These are phyloP conservation scores for Bugula neritina DNA, from an alignment of 2,888 invertebrate genomes.

Conservation along the genomic window DNA sequence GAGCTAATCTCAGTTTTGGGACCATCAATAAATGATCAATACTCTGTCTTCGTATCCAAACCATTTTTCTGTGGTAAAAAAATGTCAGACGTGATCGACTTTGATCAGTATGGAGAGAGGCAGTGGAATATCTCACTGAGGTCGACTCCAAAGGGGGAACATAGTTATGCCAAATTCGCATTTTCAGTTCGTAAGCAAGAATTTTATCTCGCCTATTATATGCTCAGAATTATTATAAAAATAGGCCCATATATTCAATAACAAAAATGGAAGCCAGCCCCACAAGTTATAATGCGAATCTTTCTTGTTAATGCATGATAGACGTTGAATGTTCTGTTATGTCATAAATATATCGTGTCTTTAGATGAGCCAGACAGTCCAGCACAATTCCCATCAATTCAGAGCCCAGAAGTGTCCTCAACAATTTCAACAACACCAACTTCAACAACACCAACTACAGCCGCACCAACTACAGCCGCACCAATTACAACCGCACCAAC, in stretches of 20 bases:
- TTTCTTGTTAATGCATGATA: too few species aligned
- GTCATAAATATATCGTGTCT: too few species aligned
- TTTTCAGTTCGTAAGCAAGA: slow-evolving; percentile 21
- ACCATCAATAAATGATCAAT: not conserved
- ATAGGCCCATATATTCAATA: not conserved
- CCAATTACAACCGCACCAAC: too few species aligned
- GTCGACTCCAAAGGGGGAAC: slow-evolving; percentile 5
- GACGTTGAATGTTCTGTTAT: too few species aligned
- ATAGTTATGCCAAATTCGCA: not conserved
- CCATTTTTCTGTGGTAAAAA: not conserved
- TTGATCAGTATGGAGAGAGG: slow-evolving; percentile 21
- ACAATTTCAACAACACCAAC: not conserved
- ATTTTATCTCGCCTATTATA: too few species aligned
- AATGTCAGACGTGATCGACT: not conserved
- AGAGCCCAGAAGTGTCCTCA: not conserved
- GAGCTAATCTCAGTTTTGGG: slow-evolving; percentile 11
- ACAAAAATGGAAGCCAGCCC: too few species aligned
- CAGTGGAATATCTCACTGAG: slow-evolving; percentile 1
- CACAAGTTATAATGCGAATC: too few species aligned
- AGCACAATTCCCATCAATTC: not conserved
- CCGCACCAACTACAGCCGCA: too few species aligned
- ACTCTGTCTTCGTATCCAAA: not conserved
- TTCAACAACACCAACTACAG: not conserved
- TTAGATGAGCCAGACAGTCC: too few species aligned
- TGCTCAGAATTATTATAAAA: too few species aligned